Conservation (phyloP, 1,140 invertebrate genomes). For the Macrobrachium nipponense region DNA sequence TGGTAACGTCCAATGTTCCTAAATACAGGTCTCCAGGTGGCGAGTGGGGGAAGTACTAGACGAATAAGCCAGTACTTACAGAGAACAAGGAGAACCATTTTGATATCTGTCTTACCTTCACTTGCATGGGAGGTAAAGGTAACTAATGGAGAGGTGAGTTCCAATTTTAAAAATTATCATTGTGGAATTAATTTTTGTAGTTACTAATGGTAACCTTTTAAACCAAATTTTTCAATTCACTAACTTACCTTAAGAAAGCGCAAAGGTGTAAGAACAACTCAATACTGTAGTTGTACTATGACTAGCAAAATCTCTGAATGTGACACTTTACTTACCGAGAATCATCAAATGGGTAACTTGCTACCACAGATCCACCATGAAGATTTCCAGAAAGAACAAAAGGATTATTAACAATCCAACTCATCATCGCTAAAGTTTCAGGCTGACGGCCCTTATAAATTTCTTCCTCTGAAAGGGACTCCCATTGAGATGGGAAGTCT, state of each 20-base stretch:
- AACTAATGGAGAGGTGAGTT: no score
- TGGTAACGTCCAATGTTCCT: no score
- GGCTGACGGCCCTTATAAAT: slow-evolving; percentile 75
- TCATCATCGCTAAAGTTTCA: slow-evolving; percentile 94
- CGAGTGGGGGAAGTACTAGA: no score
- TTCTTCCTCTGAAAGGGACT: slow-evolving; percentile 21
- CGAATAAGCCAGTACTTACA: no score
- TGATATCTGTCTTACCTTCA: no score
- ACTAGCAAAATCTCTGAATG: not conserved
- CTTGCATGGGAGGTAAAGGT: no score
- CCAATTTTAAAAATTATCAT: no score
- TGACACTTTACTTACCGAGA: slow-evolving; percentile 72
- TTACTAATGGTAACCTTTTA: no score
- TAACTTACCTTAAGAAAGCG: not conserved
- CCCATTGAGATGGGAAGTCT: slow-evolving; percentile 78
- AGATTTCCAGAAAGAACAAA: slow-evolving; percentile 93
- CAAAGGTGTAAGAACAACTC: not conserved
- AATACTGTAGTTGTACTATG: not conserved
- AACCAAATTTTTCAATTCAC: no score
- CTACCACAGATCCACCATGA: slow-evolving; percentile 91
- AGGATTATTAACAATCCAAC: slow-evolving; percentile 84
- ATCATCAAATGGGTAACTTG: slow-evolving; percentile 91
- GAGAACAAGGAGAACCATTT: no score
- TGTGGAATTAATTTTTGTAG: no score
- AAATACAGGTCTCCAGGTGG: no score